Conservation (phyloP, 2,888 invertebrate species). For the Nycteola revayana region DNA sequence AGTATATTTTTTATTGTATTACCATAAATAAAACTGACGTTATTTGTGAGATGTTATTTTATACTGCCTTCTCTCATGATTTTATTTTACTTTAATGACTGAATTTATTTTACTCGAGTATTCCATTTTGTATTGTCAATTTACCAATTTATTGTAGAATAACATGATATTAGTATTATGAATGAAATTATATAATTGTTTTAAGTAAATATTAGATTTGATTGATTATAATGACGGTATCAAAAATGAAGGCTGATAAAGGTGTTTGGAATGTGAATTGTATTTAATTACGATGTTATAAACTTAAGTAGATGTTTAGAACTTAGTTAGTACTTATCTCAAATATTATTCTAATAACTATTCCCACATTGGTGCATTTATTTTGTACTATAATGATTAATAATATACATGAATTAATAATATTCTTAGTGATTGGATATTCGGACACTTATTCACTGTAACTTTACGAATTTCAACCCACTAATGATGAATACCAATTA, state of each 20-base stretch:
- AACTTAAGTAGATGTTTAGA: slow-evolving; percentile 18
- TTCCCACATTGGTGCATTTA: slow-evolving; percentile 57
- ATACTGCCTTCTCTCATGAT: slow-evolving; percentile 18
- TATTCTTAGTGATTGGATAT: slow-evolving; percentile 21
- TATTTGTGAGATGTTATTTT: neutral
- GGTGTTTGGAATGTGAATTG: slow-evolving; percentile 28
- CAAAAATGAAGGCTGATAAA: slow-evolving; percentile 34
- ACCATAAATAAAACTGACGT: too few relatives aligned
- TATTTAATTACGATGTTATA: slow-evolving; percentile 15
- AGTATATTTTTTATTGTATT: too few relatives aligned
- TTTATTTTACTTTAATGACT: slow-evolving; percentile 31
- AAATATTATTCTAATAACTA: too few relatives aligned
- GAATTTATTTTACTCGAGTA: slow-evolving; percentile 28
- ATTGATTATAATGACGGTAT: slow-evolving; percentile 32
- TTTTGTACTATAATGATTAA: slow-evolving; percentile 33
- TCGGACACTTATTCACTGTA: too few relatives aligned
- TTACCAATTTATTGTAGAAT: slow-evolving; percentile 18
- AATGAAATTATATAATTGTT: slow-evolving; percentile 29
- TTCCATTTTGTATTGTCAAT: slow-evolving; percentile 28
- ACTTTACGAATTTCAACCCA: too few relatives aligned
- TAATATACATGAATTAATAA: too few relatives aligned
- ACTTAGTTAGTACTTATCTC: slow-evolving; percentile 38
- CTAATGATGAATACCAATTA: too few relatives aligned
- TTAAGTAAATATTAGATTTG: slow-evolving; percentile 27
- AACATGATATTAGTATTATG: slow-evolving; percentile 24